Conservation (phyloP, 2,888 invertebrate genomes). For the Drosophila siamana region DNA sequence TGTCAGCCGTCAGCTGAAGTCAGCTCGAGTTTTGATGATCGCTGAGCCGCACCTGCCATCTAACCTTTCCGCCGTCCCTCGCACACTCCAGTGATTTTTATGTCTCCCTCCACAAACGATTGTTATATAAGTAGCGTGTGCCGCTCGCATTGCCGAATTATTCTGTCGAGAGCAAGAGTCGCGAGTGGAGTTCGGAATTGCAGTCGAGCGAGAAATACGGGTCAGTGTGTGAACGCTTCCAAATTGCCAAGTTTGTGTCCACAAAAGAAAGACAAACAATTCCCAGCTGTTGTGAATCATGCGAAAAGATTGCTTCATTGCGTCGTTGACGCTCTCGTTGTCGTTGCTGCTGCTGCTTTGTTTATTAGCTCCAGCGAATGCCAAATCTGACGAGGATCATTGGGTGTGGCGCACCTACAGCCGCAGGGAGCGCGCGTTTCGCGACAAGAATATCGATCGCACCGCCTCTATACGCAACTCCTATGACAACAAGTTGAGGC, state of each 20-base stretch:
- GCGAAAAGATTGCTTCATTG: constrained; percentile 66
- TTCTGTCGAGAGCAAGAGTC: constrained; percentile 59
- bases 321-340: constrained; percentile 21
- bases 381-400: constrained; percentile 62
- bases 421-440: constrained; percentile 68
- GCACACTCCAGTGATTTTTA: constrained; percentile 75
- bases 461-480: constrained; percentile 46
- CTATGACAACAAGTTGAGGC: constrained; percentile 57
- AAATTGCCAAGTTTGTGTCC: neutral
- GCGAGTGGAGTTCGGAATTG: constrained; percentile 24
- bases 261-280: constrained; percentile 20
- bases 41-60: constrained; percentile 27
- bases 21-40: constrained; percentile 18
- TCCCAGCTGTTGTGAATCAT: constrained; percentile 38
- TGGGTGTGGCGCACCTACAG: constrained; percentile 82
- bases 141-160: constrained; percentile 68
- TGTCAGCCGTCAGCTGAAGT: neutral
- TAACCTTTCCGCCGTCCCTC: constrained; percentile 32
- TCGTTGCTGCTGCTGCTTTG: constrained; percentile 30
- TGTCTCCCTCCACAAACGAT: constrained; percentile 35
- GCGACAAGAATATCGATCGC: constrained; percentile 49
- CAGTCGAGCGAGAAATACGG: constrained; percentile 69
- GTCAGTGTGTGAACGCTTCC: constrained; percentile 68
- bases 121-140: constrained; percentile 81
- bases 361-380: constrained; percentile 46